A percentile compares a stretch with the other conserved stretches of the same genome.
phyloP scores from a whole-genome alignment of 2,113 vertebrate species.

The Probosciger aterrimus region DNA sequence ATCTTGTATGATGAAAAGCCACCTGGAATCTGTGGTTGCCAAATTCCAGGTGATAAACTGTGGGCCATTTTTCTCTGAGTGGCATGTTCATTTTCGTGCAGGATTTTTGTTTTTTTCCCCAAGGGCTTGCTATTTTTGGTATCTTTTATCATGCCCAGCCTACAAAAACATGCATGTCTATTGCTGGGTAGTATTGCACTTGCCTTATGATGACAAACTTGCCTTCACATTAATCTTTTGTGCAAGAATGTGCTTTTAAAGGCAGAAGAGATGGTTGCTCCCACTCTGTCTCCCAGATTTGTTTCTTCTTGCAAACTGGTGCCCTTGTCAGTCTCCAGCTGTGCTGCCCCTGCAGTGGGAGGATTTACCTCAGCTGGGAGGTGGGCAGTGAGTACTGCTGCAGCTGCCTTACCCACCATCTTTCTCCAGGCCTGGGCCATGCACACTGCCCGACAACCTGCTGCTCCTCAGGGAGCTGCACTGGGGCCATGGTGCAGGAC shows the following conservation, averaged over 20 bases:
- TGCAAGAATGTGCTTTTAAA: not conserved
- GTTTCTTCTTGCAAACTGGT: not conserved
- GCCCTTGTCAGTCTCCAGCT: not conserved
- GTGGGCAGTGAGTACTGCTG: rapidly evolving
- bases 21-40: not conserved
- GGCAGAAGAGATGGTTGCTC: not conserved
- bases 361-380: not conserved
- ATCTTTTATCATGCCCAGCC: not conserved
- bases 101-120: rapidly evolving
- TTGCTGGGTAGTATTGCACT: not conserved
- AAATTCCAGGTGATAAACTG: not conserved
- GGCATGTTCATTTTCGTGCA: not conserved
- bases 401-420: not conserved
- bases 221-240: not conserved
- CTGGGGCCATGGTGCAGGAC: not conserved
- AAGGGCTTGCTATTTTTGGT: not conserved
- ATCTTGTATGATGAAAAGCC: not conserved
- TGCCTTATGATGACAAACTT: not conserved
- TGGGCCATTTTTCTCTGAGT: not conserved
- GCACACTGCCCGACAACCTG: rapidly evolving
- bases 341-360: rapidly evolving
- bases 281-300: not conserved
- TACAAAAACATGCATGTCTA: not conserved
- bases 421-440: not conserved
- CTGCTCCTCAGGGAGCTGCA: not conserved